phyloP scores from a whole-genome alignment of 2,888 invertebrate genomes.

The Didymodactylos carnosus region DNA sequence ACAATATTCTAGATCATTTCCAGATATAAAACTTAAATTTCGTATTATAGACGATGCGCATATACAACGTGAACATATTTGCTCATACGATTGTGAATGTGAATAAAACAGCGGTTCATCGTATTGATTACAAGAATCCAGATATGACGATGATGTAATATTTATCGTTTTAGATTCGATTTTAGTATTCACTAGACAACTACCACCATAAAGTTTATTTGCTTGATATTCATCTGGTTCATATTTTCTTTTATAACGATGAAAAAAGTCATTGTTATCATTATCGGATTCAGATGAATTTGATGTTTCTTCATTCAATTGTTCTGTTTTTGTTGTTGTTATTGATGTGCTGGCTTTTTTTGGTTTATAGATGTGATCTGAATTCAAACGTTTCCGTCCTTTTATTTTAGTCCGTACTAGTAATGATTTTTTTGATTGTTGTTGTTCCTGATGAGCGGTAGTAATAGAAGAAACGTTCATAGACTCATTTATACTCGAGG shows the following conservation, averaged over 20 bases:
- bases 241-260: background rate
- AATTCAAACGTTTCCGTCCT: background rate
- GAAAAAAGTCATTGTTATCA: background rate
- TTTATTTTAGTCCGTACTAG: no score
- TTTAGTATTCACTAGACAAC: background rate
- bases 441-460: background rate
- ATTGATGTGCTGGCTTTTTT: no score
- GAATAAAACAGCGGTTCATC: background rate
- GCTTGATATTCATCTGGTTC: background rate
- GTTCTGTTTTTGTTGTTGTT: no score
- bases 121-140: background rate
- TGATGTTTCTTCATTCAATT: no score
- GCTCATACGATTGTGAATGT: background rate
- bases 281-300: no score
- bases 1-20: slow-evolving; percentile 56
- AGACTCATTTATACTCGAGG: no score
- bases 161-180: background rate
- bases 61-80: slow-evolving; percentile 47
- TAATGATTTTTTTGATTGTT: background rate
- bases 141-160: background rate
- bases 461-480: no score
- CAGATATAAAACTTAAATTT: slow-evolving; percentile 88
- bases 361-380: no score
- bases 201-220: background rate
- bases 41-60: slow-evolving; percentile 85